These are phyloP conservation scores for Scrobipalpa costella DNA, from an alignment of 2,888 invertebrate genomes.

Conservation along the genomic window DNA sequence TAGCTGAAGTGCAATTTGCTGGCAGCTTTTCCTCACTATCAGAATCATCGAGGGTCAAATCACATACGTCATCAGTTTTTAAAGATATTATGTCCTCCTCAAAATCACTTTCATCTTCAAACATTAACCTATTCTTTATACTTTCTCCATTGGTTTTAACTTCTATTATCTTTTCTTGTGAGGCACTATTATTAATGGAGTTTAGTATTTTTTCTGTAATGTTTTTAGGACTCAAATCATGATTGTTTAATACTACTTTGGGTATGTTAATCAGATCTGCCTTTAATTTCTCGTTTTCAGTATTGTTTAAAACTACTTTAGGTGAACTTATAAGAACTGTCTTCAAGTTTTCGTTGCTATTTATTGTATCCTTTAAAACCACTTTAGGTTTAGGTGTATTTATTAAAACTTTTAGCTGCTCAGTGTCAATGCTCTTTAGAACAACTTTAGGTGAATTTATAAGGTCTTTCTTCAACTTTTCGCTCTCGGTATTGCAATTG, in stretches of 20 bases:
- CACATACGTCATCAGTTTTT: not conserved
- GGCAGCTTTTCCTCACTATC: not conserved
- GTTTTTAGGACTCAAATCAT: not conserved
- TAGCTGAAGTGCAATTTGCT: too few relatives aligned
- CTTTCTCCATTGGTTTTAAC: not conserved
- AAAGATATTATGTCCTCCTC: constrained; percentile 18
- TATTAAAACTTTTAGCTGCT: not conserved
- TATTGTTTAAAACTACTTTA: not conserved
- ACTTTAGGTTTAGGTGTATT: not conserved
- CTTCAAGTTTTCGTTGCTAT: not conserved
- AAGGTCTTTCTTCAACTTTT: not conserved
- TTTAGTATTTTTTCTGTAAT: not conserved
- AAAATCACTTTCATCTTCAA: constrained; percentile 39
- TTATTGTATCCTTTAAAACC: not conserved
- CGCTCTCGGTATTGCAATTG: not conserved
- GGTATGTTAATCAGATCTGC: not conserved
- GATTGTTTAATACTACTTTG: not conserved
- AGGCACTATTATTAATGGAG: not conserved
- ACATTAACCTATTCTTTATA: constrained; percentile 36
- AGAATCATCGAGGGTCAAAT: not conserved
- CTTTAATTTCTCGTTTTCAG: not conserved
- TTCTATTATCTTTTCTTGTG: not conserved
- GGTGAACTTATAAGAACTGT: not conserved
- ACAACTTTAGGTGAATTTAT: not conserved
- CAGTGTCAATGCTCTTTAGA: not conserved